Conservation (phyloP, 2,113 vertebrate species). For the Apodemus speciosus region DNA sequence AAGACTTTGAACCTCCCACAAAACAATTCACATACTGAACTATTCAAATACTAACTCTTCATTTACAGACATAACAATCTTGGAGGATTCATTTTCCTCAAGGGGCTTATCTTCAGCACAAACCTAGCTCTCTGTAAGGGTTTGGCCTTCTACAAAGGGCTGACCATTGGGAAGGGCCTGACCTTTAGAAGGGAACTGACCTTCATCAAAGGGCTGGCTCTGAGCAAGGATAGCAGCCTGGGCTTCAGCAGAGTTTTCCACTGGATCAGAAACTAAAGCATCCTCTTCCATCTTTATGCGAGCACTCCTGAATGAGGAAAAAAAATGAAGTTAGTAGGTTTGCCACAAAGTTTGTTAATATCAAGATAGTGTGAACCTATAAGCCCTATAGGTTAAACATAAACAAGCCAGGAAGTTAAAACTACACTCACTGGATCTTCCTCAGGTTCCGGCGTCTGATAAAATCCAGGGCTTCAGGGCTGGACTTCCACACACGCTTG, state of each 20-base stretch:
- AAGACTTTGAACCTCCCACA: conserved; percentile 45
- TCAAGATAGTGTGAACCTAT: background rate
- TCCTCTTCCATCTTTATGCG: conserved; percentile 78
- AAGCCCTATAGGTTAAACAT: background rate
- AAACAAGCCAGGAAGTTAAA: conserved; percentile 43
- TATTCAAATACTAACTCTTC: conserved; percentile 62
- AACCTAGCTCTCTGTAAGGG: conserved; percentile 36
- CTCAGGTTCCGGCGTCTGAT: conserved; percentile 87
- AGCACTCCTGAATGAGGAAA: conserved; percentile 68
- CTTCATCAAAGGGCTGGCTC: conserved; percentile 72
- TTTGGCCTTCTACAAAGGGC: conserved; percentile 42
- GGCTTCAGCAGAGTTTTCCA: conserved; percentile 71
- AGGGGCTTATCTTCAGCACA: conserved; percentile 50
- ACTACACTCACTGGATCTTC: conserved; percentile 78
- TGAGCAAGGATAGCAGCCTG: conserved; percentile 72
- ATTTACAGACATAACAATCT: conserved; percentile 53
- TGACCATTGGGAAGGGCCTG: conserved; percentile 38
- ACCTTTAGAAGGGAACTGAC: conserved; percentile 61
- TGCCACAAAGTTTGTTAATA: conserved; percentile 14
- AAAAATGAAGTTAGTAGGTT: conserved; percentile 31
- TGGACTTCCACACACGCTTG: conserved; percentile 93
- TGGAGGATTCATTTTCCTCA: conserved; percentile 34
- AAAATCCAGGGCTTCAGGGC: conserved; percentile 94
- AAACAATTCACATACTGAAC: conserved; percentile 50
- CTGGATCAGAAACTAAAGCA: conserved; percentile 77